Percentiles rank a stretch among this genome's conserved stretches.
phyloP scores from a whole-genome alignment of 2,113 vertebrate species.

The Entomyzon cyanotis region DNA sequence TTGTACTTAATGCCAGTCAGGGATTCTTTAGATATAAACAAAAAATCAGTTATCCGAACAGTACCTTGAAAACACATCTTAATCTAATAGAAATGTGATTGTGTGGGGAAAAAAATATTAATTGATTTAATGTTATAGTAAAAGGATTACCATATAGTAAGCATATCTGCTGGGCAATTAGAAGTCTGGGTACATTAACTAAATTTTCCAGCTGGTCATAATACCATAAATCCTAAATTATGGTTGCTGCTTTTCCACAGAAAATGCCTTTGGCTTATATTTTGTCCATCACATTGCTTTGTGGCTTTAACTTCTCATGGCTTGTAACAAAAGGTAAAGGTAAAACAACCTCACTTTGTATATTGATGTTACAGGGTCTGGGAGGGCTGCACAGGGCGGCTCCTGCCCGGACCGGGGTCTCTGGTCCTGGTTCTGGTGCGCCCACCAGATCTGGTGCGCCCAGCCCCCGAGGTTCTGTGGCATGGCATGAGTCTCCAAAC shows the following conservation, averaged over 20 bases:
- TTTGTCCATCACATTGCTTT: neutral
- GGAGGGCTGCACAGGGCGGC: no score
- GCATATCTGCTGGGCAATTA: neutral
- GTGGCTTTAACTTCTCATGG: neutral
- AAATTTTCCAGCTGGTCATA: neutral
- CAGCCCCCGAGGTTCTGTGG: no score
- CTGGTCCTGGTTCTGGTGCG: no score
- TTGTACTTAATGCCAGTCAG: neutral
- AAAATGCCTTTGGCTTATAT: neutral
- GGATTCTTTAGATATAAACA: neutral
- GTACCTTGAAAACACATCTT: neutral
- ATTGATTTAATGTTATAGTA: neutral
- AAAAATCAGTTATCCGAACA: neutral
- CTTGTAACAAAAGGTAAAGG: neutral
- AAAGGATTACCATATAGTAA: slow-evolving; percentile 7
- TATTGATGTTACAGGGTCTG: no score
- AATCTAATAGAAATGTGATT: neutral
- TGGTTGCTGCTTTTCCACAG: neutral
- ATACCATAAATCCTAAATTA: neutral
- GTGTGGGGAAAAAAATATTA: neutral
- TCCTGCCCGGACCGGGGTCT: no score
- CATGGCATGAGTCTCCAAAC: no score
- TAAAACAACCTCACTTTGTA: neutral
- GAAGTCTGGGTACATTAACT: neutral
- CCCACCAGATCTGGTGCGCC: no score